Base-by-base conservation (phyloP, 2,888 invertebrate species). In the Diadromus collaris region DNA sequence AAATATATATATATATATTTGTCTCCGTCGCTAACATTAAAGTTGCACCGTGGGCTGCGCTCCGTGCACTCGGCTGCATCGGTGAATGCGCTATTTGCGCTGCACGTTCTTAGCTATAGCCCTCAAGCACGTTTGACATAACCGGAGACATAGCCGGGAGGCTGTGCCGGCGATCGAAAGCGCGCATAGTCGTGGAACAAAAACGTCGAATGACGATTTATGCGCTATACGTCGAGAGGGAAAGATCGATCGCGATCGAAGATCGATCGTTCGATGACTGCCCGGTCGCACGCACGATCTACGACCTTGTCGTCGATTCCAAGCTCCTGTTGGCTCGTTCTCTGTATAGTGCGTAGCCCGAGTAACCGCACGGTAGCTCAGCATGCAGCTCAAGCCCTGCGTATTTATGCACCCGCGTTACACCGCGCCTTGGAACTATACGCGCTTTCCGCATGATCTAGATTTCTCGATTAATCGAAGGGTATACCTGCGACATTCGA, bases 141-240 rank as follows among this genome's bases (percentile, higher is more conserved):
- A 44, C 54, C 46, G 61, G 61, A 79, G 65, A 64, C 69, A 78
- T 70, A 63, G 72, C 34, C 64, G 46, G 34, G 51, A 54, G 75
- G 79, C 73, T 76, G 51, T 48, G 68, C 41, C 56, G 61, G 63
- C 61, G 61, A 58, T 56, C 51, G 61, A 19, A 60, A n/a, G 38
- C 64, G 46, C 65, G 65, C 75, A 68, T 61, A 65, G 73, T 72
- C 81, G 76, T 68, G 60, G 64, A 82, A 79, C 72, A 83, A 83
- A 83, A 78, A 75, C 76, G 78, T 76, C 71, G 79, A 81, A 74
- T 80, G 80, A 76, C 78, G 83, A 83, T 83, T 83, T 82, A 83
- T 81, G 80, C 78, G 78, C 70, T 78, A 54, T 78, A 81, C 71
- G 82, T 83, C 76, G 61, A 68, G 65, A 75, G 75, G 80, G 79